Evolutionary conservation across 2,888 invertebrate species (phyloP), one percentile per base, ranked within the genome.

Genomic region (Philhelius pedissequus): DNA sequence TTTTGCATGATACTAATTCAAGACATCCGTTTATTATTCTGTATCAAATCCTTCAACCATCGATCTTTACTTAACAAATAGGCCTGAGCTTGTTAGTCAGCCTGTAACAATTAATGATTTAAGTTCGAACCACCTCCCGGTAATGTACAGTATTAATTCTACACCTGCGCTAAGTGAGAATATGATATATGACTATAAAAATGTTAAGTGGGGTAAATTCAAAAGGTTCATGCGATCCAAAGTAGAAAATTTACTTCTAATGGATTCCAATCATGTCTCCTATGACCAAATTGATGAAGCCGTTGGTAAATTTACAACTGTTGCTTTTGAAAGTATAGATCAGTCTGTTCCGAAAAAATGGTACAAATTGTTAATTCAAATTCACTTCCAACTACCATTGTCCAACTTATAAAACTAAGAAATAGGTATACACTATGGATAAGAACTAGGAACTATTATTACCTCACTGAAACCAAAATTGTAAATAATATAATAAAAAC

Each of bases 31-130:
- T 79, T 22, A 48, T 60, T 18, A 66, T 73, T 32, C 7, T 60
- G 27, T 40, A 48, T 22, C 38, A 68, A 8, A 40, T 35, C 60
- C 7, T 11, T 52, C 38, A 13, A 66, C 30, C 40, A 4, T 38
- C n/a, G 25, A 71, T 11, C n/a, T 20, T 25, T n/a, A n/a, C n/a
- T n/a, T 78, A 11, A 56, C 78, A n/a, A 78, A 71, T 18, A 45
- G 30, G 20, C 78, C 78, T 7, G 30, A 40, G 15, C 52, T 52
- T 15, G n/a, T 40, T 50, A 25, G 62, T 15, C 70, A 56, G n/a
- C 78, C 71, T 13, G 4, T 54, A 6, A 52, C 20, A n/a, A 50
- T 50, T n/a, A 50, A 50, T 6, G 15, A 38, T n/a, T 38, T 38
- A 15, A 38, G 38, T 15, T 38, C 38, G 3, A 38, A 38, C 38